These are phyloP conservation scores for Anoplolepis gracilipes DNA, from an alignment of 1,140 invertebrate species.

Conservation along the genomic window DNA sequence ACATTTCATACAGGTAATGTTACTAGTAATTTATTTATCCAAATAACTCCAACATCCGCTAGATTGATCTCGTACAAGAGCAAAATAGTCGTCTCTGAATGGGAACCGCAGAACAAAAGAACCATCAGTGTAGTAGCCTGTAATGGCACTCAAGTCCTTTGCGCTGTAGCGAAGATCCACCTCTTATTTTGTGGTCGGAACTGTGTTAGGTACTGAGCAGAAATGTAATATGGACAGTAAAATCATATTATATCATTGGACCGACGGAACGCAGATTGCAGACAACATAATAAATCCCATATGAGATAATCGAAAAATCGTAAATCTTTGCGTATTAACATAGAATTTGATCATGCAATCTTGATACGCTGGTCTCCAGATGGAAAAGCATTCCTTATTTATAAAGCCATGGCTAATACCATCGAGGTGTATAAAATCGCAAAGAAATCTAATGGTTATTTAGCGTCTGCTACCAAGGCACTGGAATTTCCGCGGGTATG, in stretches of 20 bases:
- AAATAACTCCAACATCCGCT: slow-evolving; percentile 92
- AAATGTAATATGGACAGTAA: too few relatives aligned
- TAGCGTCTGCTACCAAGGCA: slow-evolving; percentile 89
- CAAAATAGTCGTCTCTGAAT: slow-evolving; percentile 91
- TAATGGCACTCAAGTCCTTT: slow-evolving; percentile 93
- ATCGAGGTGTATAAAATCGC: slow-evolving; percentile 94
- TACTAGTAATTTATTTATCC: slow-evolving; percentile 92
- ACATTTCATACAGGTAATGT: slow-evolving; percentile 98
- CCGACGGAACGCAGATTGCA: too few relatives aligned
- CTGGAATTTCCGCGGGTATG: slow-evolving; percentile 92
- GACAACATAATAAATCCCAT: too few relatives aligned
- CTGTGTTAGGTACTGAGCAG: too few relatives aligned
- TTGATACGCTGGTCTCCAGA: slow-evolving; percentile 95
- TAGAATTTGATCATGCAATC: slow-evolving; percentile 93
- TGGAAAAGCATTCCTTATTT: slow-evolving; percentile 93
- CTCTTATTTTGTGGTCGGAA: too few relatives aligned
- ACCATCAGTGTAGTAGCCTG: slow-evolving; percentile 96
- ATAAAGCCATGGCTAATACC: slow-evolving; percentile 89
- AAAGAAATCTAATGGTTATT: slow-evolving; percentile 92
- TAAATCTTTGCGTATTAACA: slow-evolving; percentile 92
- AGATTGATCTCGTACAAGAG: slow-evolving; percentile 89
- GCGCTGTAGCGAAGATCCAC: too few relatives aligned
- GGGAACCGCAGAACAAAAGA: slow-evolving; percentile 91
- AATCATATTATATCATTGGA: too few relatives aligned
- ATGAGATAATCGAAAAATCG: slow-evolving; percentile 91